Percentiles rank a stretch among this genome's conserved stretches.
Evolutionary conservation across 2,797 vertebrate genomes (phyloP).

Genomic region (Numenius phaeopus): DNA sequence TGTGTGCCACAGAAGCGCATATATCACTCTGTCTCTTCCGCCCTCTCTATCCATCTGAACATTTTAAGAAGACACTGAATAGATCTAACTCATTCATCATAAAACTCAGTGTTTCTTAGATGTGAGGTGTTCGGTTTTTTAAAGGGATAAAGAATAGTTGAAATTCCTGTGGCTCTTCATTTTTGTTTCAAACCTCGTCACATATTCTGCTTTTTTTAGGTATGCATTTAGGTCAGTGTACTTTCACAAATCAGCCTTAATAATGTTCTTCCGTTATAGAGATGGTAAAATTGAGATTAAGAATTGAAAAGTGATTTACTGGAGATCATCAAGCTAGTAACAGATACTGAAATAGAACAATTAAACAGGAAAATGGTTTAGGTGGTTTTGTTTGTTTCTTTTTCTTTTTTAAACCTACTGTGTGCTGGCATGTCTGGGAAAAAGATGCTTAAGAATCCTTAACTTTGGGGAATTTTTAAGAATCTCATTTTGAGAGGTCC

Average conservation of each 20-base stretch:
- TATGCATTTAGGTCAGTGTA: background rate
- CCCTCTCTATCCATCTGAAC: background rate
- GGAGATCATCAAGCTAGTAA: background rate
- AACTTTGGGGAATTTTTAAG: background rate
- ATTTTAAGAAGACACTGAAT: background rate
- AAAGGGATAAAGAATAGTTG: background rate
- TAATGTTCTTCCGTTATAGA: background rate
- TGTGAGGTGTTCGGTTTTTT: background rate
- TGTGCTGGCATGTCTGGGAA: background rate
- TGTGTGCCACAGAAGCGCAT: background rate
- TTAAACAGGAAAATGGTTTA: background rate
- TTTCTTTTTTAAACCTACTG: background rate
- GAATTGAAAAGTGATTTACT: background rate
- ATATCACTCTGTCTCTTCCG: accelerated
- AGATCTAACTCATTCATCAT: background rate
- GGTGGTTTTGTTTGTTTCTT: background rate
- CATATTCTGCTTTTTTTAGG: background rate
- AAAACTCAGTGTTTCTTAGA: background rate
- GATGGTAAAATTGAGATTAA: background rate
- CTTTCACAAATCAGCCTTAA: background rate
- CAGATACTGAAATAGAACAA: background rate
- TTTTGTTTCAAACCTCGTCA: background rate
- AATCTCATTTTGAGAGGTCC: background rate
- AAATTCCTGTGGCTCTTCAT: background rate
- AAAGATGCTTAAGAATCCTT: background rate